Conservation (phyloP, 1,140 invertebrate genomes). For the Coelopa frigida region DNA sequence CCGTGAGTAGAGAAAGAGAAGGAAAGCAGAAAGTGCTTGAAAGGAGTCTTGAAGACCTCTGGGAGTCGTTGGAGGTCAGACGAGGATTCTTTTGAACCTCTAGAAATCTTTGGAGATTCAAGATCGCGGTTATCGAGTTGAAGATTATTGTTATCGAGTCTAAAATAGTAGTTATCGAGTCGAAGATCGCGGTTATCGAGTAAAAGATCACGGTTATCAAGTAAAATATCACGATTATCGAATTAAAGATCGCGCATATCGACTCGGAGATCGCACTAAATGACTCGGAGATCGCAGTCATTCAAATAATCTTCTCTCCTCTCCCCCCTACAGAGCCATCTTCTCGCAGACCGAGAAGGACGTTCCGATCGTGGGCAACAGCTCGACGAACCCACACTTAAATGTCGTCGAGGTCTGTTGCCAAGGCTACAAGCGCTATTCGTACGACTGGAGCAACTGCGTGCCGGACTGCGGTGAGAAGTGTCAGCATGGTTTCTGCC, state of each 20-base stretch:
- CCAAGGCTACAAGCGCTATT: slow-evolving; percentile 52
- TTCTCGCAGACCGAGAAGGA: slow-evolving; percentile 40
- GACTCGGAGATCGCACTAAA: too few species aligned
- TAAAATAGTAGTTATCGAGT: too few species aligned
- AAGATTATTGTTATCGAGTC: too few species aligned
- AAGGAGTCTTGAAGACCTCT: background rate
- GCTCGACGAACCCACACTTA: slow-evolving; percentile 19
- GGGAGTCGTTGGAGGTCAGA: background rate
- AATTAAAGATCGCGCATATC: too few species aligned
- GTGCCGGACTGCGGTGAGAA: slow-evolving; percentile 51
- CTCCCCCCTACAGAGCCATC: slow-evolving; percentile 20
- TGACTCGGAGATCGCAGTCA: too few species aligned
- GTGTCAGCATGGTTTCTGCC: slow-evolving; percentile 51
- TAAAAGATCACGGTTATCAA: too few species aligned
- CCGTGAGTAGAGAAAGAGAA: slow-evolving; percentile 27
- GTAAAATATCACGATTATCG: too few species aligned
- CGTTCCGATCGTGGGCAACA: slow-evolving; percentile 33
- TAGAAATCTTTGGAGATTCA: too few species aligned
- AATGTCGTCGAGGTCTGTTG: slow-evolving; percentile 54
- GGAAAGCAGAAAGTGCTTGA: background rate
- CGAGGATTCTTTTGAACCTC: too few species aligned
- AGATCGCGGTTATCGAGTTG: too few species aligned
- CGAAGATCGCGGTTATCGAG: too few species aligned
- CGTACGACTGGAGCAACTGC: slow-evolving; percentile 50
- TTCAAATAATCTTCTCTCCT: too few species aligned